Evolutionary conservation across 2,888 invertebrate species (phyloP), one percentile per base, ranked within the genome.

Genomic region (Drosophila maculinotata): DNA sequence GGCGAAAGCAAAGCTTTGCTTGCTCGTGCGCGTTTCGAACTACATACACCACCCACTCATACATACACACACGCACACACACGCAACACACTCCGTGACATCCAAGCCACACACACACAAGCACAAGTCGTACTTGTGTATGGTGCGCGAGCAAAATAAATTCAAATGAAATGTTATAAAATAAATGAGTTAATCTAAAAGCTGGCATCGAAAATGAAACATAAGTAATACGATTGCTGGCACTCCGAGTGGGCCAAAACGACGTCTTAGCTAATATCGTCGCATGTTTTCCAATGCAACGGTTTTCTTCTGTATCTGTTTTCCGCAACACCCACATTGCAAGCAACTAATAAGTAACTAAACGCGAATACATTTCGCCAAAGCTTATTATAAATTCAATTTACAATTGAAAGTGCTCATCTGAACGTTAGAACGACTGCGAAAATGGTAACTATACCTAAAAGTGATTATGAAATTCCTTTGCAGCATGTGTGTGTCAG

Each of bases 261-360:
- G 15, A 44, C 35, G 25, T 53, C 64, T 66, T 47, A 49, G 62
- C 67, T 58, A 72, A 73, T 53, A 65, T 42, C 44, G 69, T 80
- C 69, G 78, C 66, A 70, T 79, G 69, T 76, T 87, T 80, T 82
- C 71, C 86, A 76, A 82, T 69, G 87, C 75, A 87, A 80, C 82
- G 56, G 56, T 74, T 82, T 87, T 87, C 82, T 87, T 87, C 85
- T 85, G 85, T 85, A 85, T 85, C 85, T 85, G 79, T 85, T 87
- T 87, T 86, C 83, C 75, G 66, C 67, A 68, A 76, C 69, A 79
- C 64, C 66, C 71, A 69, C 69, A 47, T 33, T 56, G 47, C 64
- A 74, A 64, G 38, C 58, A 42, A 48, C 45, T 59, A 64, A 72
- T 33, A 67, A 62, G 33, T 66, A 42, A 35, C 28, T 25, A 31